Evolutionary conservation across 2,888 invertebrate species (phyloP).

Genomic region (Synergus laeviventris): DNA sequence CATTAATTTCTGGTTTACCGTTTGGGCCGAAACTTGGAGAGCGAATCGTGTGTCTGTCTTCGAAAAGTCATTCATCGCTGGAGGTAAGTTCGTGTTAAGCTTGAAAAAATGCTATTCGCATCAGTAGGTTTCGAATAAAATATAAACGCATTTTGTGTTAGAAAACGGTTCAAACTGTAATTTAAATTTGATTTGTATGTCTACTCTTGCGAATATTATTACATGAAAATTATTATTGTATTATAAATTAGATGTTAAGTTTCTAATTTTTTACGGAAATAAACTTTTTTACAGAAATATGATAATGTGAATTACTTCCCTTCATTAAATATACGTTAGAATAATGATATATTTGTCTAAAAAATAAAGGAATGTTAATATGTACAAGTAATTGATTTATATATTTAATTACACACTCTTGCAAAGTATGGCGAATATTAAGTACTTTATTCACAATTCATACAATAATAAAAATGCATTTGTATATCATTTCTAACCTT

Average conservation of each 20-base stretch:
- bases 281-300: constrained; percentile 2
- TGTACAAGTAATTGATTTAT: no score
- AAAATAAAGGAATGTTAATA: no score
- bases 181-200: neutral
- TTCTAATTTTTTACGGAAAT: neutral
- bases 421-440: neutral
- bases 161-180: neutral
- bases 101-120: neutral
- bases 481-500: neutral
- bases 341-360: no score
- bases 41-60: constrained; percentile 17
- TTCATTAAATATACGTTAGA: neutral
- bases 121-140: neutral
- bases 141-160: no score
- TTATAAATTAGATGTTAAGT: neutral
- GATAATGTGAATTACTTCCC: neutral
- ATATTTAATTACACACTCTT: no score
- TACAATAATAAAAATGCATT: constrained; percentile 3
- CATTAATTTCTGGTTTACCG: constrained; percentile 76
- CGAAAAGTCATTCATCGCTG: constrained; percentile 52
- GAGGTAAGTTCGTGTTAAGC: constrained; percentile 67
- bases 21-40: constrained; percentile 67
- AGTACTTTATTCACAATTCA: neutral
- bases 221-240: neutral
- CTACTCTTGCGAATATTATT: neutral